phyloP scores from a whole-genome alignment of 2,797 vertebrate genomes.

The Myoxocephalus aenaeus region DNA sequence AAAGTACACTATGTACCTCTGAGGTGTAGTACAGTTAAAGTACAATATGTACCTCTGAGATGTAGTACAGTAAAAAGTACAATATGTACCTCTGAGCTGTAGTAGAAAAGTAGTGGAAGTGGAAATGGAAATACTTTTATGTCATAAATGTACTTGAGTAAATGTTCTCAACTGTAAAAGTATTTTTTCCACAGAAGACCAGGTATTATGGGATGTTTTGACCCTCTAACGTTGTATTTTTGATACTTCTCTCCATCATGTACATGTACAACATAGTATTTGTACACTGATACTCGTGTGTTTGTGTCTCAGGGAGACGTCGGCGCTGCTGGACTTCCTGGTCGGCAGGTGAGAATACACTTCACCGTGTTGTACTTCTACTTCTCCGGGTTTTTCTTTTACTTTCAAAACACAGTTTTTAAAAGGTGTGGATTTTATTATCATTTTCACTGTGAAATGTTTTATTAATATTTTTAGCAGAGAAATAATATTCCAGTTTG shows the following conservation, averaged over 20 bases:
- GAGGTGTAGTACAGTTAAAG: background rate
- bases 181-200: no score
- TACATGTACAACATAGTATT: background rate
- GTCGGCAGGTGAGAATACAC: constrained; percentile 67
- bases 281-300: background rate
- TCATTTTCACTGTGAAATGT: no score
- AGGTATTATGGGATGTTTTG: background rate
- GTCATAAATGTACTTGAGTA: no score
- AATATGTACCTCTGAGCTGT: background rate
- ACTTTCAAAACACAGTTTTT: background rate
- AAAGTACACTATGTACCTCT: background rate
- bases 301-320: constrained; percentile 61
- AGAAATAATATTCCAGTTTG: no score
- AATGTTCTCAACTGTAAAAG: no score
- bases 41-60: background rate
- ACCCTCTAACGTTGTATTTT: background rate
- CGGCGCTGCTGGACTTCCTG: constrained; percentile 55
- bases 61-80: background rate
- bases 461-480: no score
- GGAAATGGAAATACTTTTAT: no score
- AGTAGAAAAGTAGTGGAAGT: background rate
- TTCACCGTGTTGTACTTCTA: background rate
- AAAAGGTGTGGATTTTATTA: background rate
- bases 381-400: no score
- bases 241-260: background rate